Conservation (phyloP, 2,888 invertebrate species). For the Chrysomela aeneicollis region DNA sequence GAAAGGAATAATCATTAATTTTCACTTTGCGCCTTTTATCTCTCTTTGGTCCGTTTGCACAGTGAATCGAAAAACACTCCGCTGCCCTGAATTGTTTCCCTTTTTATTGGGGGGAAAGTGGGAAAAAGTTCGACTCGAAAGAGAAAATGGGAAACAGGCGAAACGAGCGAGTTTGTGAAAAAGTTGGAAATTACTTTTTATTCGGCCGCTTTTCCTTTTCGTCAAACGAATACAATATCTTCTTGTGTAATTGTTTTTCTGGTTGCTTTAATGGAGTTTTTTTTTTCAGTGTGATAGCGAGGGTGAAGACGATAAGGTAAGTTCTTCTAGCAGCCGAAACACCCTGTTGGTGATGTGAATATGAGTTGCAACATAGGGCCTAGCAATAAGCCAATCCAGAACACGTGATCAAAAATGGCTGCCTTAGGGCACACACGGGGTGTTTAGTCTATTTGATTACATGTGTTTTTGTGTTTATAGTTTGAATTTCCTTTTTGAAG, state of each 20-base stretch:
- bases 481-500: too few species aligned
- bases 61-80: constrained; percentile 21
- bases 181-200: constrained; percentile 51
- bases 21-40: constrained; percentile 37
- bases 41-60: constrained; percentile 30
- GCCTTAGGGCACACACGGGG: too few species aligned
- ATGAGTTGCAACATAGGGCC: too few species aligned
- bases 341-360: not conserved
- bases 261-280: constrained; percentile 51
- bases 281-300: constrained; percentile 90
- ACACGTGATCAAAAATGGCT: too few species aligned
- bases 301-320: constrained; percentile 91
- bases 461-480: too few species aligned
- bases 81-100: constrained; percentile 21
- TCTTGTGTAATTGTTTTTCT: constrained; percentile 41
- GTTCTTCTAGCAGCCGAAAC: constrained; percentile 51
- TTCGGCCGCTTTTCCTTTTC: constrained; percentile 36
- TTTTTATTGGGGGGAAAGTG: constrained; percentile 26
- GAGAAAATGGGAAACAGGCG: constrained; percentile 25
- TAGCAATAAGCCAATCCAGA: too few species aligned
- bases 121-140: constrained; percentile 22
- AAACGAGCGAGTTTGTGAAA: constrained; percentile 35
- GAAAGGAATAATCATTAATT: constrained; percentile 40
- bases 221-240: constrained; percentile 32
- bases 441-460: too few species aligned